Percentiles rank a stretch among this genome's conserved stretches.
Evolutionary conservation across 2,113 vertebrate species (phyloP).

Genomic region (Butorides virescens): DNA sequence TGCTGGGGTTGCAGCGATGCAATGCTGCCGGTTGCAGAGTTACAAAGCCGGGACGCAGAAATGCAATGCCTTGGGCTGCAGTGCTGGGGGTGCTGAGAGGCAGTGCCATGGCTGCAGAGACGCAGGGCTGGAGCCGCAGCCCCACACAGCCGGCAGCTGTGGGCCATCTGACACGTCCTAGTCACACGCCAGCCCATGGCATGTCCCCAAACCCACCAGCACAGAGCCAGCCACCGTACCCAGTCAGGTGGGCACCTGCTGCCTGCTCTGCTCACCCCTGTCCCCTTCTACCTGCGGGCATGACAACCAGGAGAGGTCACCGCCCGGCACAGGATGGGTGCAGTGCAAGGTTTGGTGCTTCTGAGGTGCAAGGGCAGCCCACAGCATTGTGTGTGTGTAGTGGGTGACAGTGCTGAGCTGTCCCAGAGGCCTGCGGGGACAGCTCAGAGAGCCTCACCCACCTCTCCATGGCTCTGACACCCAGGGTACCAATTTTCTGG

Average conservation of each 20-base stretch:
- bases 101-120: not conserved
- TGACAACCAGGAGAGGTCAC: not conserved
- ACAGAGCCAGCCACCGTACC: not conserved
- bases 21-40: too few species aligned
- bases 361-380: not conserved
- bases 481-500: not conserved
- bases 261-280: not conserved
- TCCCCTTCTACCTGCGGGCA: not conserved
- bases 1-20: not conserved
- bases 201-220: not conserved
- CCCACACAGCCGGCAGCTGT: not conserved
- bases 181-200: not conserved
- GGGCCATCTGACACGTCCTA: not conserved
- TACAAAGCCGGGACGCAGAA: too few species aligned
- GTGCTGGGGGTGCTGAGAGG: not conserved
- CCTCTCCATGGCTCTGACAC: not conserved
- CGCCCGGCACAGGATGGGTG: not conserved
- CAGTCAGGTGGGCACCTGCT: accelerated
- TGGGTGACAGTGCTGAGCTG: not conserved
- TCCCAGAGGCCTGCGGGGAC: not conserved
- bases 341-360: not conserved
- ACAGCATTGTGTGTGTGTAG: too few species aligned
- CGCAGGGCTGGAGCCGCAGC: not conserved
- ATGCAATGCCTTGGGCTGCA: too few species aligned
- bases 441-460: not conserved